Base-by-base conservation (phyloP, 1,140 invertebrate genomes). In the Leptinotarsa defecta region DNA sequence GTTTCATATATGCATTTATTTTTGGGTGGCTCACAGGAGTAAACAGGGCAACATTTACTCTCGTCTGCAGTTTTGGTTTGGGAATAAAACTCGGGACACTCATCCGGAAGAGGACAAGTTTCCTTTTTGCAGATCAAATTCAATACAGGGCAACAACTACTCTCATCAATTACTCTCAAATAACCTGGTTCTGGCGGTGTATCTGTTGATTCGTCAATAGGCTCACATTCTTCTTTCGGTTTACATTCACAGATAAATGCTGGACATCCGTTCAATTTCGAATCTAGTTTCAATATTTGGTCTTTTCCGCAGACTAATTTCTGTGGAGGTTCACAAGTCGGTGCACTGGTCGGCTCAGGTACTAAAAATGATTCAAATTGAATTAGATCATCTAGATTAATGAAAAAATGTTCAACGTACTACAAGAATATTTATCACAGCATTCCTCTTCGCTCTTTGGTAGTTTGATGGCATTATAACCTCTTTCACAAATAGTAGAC, bases 191-290 rank as follows among this genome's bases (percentile, higher is more conserved):
- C 85, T 17, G 91, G 71, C 61, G 86, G 79, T 61, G 88, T 86
- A 13, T 86, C 84, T 57, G 85, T 84, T 3, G 85, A 82, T 0
- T 82, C 77, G 0, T 86, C 83, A 0, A 90, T 76, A 11, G 80
- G 75, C 13, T 89, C 87, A 82, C 94, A 94, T 74, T 94, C 89
- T 34, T 90, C 90, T n/a, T 85, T 85, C 5, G 92, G 90, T 76
- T 91, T 88, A 78, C 93, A 94, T 86, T 92, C 89, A 80, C 93
- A 94, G 76, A 93, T 89, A 77, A 90, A 92, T 79, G 91, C 89
- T 27, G 89, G 87, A 83, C 92, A 93, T 57, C 89, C 90, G 79
- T 90, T 87, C 3, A 87, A 48, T 68, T 86, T 89, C 1, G 84
- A 89, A 68, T 90, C 90, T 48, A 90, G 82, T 82, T 94, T 93